Evolutionary conservation across 2,113 vertebrate genomes (phyloP), one percentile per base, ranked within the genome.

Genomic region (Hemiprocne comata): DNA sequence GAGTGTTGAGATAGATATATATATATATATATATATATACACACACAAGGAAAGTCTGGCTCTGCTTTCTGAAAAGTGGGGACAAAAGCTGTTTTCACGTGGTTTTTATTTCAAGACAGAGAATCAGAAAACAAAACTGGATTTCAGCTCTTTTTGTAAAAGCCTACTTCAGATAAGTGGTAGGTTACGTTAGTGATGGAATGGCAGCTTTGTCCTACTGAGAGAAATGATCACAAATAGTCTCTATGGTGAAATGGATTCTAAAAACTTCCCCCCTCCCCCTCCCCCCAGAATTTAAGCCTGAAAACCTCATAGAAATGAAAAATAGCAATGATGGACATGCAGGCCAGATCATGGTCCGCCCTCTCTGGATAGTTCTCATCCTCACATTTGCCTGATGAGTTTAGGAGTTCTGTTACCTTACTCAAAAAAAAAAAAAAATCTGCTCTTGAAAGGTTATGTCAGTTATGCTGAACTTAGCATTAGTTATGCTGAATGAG

Each of bases 131-230:
- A 71, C 54, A 76, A 80, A 93, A 61, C 33, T 4, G 2, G 23
- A 92, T 34, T 94, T 90, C 38, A 70, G 46, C 40, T 28, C 1
- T 92, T 91, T 82, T 80, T 93, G 40, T 62, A 73, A 94, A 87
- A 95, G 44, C 61, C 54, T 85, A 50, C 50, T 78, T 40, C 66
- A 70, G 58, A 23, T 71, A 94, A 73, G 29, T 55, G 53, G 38
- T 16, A 36, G 78, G 66, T 90, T 74, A 6, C 62, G 53, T 69
- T 76, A 80, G 91, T 33, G 2, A 58, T 66, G 91, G 96, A 93
- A 93, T 48, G 81, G 31, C 51, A 78, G 48, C 40, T 95, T 89
- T 85, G 44, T 77, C 89, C 85, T 93, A 84, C 86, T 91, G 70
- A 87, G 66, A 95, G 40, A 85, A 77, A 76, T 61, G 80, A 76